These are phyloP conservation scores for Thumatha senex DNA, from an alignment of 2,888 invertebrate genomes.

Conservation along the genomic window DNA sequence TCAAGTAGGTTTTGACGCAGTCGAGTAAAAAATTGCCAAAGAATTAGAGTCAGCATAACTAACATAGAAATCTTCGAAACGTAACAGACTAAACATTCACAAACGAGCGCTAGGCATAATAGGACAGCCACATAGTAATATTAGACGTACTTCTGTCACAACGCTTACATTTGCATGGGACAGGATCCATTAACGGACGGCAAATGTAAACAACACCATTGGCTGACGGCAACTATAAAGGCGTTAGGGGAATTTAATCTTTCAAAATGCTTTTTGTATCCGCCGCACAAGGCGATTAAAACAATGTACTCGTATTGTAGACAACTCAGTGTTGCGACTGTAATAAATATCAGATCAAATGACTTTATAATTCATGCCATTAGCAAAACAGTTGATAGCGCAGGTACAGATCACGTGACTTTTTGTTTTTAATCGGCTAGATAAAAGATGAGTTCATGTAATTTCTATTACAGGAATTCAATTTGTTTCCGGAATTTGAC, in stretches of 20 bases:
- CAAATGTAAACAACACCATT: slow-evolving; percentile 59
- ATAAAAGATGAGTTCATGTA: too few relatives aligned
- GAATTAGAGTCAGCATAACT: background rate
- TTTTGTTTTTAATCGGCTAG: too few relatives aligned
- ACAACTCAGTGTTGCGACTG: background rate
- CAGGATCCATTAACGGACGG: slow-evolving; percentile 62
- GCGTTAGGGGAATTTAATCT: slow-evolving; percentile 51
- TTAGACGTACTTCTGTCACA: slow-evolving; percentile 45
- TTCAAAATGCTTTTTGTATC: slow-evolving; percentile 42
- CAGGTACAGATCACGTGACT: too few relatives aligned
- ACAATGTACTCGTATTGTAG: slow-evolving; percentile 35
- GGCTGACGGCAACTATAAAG: slow-evolving; percentile 65
- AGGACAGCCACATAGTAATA: slow-evolving; percentile 28
- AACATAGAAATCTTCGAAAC: background rate
- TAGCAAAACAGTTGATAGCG: background rate
- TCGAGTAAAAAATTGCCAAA: too few relatives aligned
- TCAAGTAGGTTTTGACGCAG: too few relatives aligned
- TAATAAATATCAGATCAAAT: background rate
- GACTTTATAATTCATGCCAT: background rate
- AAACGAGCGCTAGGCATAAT: slow-evolving; percentile 25
- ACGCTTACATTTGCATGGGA: slow-evolving; percentile 50
- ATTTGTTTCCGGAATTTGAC: too few relatives aligned
- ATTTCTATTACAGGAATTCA: too few relatives aligned
- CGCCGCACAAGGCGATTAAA: slow-evolving; percentile 46
- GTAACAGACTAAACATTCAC: background rate